Percentiles rank a stretch among this genome's conserved stretches.
phyloP scores from a whole-genome alignment of 1,140 invertebrate genomes.

The Bathynomus jamesi region DNA sequence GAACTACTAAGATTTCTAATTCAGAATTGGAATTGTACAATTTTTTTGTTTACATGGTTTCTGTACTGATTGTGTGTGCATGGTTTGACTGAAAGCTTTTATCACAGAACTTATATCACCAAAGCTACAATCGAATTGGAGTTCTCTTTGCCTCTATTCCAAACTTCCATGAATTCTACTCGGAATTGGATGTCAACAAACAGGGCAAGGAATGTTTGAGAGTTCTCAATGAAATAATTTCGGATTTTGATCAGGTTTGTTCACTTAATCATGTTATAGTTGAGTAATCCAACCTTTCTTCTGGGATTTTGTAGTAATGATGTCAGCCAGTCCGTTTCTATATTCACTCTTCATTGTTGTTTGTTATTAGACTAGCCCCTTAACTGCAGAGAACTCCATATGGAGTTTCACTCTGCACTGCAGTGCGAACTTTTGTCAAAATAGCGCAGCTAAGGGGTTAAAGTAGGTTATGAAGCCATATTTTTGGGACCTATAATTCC shows the following conservation, averaged over 20 bases:
- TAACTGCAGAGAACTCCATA: no score
- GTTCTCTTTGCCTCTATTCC: conserved; percentile 90
- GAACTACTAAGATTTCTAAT: neutral
- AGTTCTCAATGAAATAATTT: conserved; percentile 78
- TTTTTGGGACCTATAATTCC: no score
- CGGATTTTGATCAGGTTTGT: conserved; percentile 83
- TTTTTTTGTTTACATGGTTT: neutral
- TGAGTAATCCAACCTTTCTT: no score
- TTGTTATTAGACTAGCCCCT: no score
- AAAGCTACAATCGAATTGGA: conserved; percentile 82
- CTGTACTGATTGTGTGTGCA: neutral
- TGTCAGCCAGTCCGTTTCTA: no score
- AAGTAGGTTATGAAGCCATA: no score
- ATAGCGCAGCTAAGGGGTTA: no score
- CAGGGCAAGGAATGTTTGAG: conserved; percentile 85
- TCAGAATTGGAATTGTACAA: neutral
- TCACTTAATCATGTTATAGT: no score
- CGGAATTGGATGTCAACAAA: conserved; percentile 84
- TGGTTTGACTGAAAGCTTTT: neutral
- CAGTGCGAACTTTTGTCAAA: no score
- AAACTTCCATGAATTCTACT: conserved; percentile 94
- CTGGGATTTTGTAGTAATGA: no score
- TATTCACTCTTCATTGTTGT: neutral
- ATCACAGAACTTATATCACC: conserved; percentile 81
- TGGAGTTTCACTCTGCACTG: no score